Conservation (phyloP, 2,797 vertebrate genomes). For the Heterohyrax brucei region DNA sequence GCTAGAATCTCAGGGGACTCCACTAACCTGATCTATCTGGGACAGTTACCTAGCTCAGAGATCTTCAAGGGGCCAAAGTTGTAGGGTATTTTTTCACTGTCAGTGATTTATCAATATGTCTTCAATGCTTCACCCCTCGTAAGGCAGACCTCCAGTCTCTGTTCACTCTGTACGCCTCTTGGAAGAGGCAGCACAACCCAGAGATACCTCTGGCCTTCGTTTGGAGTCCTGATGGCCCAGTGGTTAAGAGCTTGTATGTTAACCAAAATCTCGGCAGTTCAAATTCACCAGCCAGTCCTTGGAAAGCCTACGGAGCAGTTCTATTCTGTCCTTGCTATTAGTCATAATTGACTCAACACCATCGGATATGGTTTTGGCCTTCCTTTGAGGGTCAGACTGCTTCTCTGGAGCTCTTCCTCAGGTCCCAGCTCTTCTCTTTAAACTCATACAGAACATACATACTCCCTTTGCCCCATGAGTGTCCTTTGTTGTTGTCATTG, state of each 20-base stretch:
- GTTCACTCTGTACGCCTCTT: background rate
- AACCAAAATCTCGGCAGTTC: too few relatives aligned
- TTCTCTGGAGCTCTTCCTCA: background rate
- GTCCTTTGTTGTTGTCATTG: background rate
- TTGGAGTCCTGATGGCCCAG: too few relatives aligned
- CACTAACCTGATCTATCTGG: background rate
- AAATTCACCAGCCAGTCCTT: too few relatives aligned
- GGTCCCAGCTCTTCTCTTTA: background rate
- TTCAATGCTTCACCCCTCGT: background rate
- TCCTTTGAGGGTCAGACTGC: background rate
- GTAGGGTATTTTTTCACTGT: background rate
- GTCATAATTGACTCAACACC: too few relatives aligned
- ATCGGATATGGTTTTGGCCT: background rate
- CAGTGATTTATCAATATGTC: background rate
- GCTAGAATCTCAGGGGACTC: background rate
- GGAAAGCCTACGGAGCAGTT: too few relatives aligned
- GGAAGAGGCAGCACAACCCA: background rate
- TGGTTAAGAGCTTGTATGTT: too few relatives aligned
- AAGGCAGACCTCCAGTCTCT: background rate
- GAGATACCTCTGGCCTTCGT: background rate
- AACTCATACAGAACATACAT: background rate
- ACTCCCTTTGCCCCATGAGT: background rate
- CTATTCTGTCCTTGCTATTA: too few relatives aligned
- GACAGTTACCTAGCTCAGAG: background rate
- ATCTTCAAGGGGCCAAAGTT: background rate